phyloP scores from a whole-genome alignment of 2,797 vertebrate species.

The Sphaeramia orbicularis region DNA sequence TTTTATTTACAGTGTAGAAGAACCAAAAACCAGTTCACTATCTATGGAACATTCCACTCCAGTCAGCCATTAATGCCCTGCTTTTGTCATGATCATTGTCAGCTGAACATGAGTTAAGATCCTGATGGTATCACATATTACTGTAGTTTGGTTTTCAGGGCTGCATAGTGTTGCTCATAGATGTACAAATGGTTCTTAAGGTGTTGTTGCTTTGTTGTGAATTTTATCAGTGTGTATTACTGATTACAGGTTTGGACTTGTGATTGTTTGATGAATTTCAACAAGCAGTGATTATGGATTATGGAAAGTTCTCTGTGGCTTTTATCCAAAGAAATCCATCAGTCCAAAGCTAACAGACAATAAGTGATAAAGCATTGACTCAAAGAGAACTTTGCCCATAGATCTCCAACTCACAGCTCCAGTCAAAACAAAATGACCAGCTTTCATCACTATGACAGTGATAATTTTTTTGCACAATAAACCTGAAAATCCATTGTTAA shows the following conservation, averaged over 20 bases:
- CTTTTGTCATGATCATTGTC: no score
- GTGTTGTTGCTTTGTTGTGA: no score
- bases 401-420: slow-evolving; percentile 75
- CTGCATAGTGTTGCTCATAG: no score
- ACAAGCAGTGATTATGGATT: neutral
- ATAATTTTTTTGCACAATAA: neutral
- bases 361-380: slow-evolving; percentile 43
- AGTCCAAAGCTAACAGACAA: slow-evolving; percentile 42
- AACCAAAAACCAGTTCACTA: no score
- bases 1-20: no score
- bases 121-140: no score
- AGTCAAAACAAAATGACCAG: slow-evolving; percentile 25
- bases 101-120: no score
- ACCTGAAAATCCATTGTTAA: neutral
- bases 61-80: no score
- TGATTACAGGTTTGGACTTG: neutral
- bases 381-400: slow-evolving; percentile 80
- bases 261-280: neutral
- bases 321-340: slow-evolving; percentile 8
- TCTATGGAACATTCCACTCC: no score
- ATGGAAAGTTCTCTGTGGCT: neutral
- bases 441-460: slow-evolving; percentile 42
- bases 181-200: no score
- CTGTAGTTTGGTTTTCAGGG: no score
- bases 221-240: no score